A percentile compares a stretch with the other conserved stretches of the same genome.
Conservation (phyloP, 30 jellyfish, hydroid and myxozoan species). For the Hydractinia symbiolongicarpus region DNA sequence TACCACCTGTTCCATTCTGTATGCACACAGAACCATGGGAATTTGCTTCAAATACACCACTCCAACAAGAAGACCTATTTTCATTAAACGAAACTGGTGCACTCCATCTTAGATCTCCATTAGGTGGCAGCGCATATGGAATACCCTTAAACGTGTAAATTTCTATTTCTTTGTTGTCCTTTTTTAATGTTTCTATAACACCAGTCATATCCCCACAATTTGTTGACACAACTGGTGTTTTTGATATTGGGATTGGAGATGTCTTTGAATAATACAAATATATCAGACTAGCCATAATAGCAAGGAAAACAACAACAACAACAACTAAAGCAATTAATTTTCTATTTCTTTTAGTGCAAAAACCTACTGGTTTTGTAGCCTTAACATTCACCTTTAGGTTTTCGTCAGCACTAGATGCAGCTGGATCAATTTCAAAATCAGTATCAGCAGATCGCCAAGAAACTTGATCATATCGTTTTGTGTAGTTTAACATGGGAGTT, state of each 20-base stretch:
- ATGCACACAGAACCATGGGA: conserved; percentile 32
- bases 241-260: neutral
- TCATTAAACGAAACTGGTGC: conserved; percentile 48
- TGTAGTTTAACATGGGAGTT: conserved; percentile 16
- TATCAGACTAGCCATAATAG: conserved; percentile 26
- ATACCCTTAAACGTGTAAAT: conserved; percentile 63
- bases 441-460: conserved; percentile 50
- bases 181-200: conserved; percentile 7
- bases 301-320: conserved; percentile 28
- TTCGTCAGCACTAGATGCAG: conserved; percentile 15
- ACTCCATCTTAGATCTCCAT: conserved; percentile 53
- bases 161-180: conserved; percentile 11
- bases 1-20: conserved; percentile 12
- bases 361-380: neutral
- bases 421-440: conserved; percentile 30
- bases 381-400: neutral
- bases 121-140: conserved; percentile 75
- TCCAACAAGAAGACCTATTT: conserved; percentile 39
- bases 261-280: conserved; percentile 27
- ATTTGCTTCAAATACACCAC: conserved; percentile 43
- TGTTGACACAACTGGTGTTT: conserved; percentile 13
- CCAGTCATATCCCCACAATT: conserved; percentile 31
- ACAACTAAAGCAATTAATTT: conserved; percentile 29
- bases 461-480: conserved; percentile 45
- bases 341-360: conserved; percentile 25